phyloP scores from a whole-genome alignment of 2,113 vertebrate genomes.

The Pteruthius melanotis region DNA sequence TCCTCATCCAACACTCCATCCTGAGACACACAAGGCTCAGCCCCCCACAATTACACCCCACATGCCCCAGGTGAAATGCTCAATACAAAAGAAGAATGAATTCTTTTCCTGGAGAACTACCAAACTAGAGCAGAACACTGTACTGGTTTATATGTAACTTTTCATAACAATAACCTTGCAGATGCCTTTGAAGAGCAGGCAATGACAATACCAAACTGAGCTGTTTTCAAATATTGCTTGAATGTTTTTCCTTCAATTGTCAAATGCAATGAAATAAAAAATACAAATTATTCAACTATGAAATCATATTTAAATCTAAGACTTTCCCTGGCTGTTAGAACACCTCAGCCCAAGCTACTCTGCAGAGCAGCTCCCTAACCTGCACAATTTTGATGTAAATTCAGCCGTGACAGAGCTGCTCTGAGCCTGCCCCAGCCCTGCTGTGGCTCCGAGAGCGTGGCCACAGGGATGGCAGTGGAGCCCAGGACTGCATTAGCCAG shows the following conservation, averaged over 20 bases:
- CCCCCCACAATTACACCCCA: neutral
- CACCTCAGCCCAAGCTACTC: neutral
- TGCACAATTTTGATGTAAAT: neutral
- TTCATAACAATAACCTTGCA: neutral
- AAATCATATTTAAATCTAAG: neutral
- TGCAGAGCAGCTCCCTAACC: neutral
- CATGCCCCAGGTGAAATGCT: neutral
- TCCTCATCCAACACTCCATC: neutral
- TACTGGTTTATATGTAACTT: neutral
- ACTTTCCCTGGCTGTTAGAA: neutral
- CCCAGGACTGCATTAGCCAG: neutral
- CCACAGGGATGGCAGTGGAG: neutral
- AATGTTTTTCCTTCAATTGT: neutral
- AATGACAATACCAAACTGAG: neutral
- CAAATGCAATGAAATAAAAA: neutral
- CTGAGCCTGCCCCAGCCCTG: neutral
- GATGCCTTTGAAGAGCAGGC: neutral
- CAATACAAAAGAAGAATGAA: neutral
- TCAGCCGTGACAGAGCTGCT: neutral
- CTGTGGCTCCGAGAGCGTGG: accelerated
- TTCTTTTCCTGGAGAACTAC: neutral
- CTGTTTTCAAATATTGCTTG: neutral
- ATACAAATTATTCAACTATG: neutral
- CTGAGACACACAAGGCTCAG: neutral
- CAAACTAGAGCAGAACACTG: neutral